Evolutionary conservation across 2,797 vertebrate species (phyloP), one percentile per base, ranked within the genome.

Genomic region (Typhlichthys subterraneus): DNA sequence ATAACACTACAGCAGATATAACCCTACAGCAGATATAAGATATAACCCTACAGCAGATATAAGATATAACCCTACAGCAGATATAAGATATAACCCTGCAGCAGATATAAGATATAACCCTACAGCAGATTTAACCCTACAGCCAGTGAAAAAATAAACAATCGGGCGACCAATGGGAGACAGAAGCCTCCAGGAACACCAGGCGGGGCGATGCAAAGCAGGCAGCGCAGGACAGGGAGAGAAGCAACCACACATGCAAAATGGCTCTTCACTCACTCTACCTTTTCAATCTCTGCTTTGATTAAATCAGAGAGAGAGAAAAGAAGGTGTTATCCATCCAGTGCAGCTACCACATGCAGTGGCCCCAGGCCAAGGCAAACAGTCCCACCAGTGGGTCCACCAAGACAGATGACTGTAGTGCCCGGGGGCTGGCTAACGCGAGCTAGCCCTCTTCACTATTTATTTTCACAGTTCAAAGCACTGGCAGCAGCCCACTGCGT

Each of bases 391-490:
- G 91, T 93, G 88, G 85, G 89, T 92, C 86, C 91, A 92, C 91
- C 87, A 92, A 94, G 93, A 93, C 91, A 91, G 95, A 95, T 85
- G 89, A 91, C 89, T 79, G 59, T 69, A 82, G 87, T 89, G 90
- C 91, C 88, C 71, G 56, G 87, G 85, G 88, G 75, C 91, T 88
- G 82, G 83, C 94, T 91, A 91, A 91, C 90, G 92, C 90, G 92
- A 92, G 93, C 83, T 89, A 78, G 86, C 91, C 88, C 91, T 92
- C 92, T 94, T 93, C 92, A 86, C 85, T 94, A 89, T 95, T 96
- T 96, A 94, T 95, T 94, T 95, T 94, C 91, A 80, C 82, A 94
- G 94, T 96, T 97, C 94, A 98, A 96, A 97, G 95, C 77, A 61
- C 92, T 95, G 94, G 95, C 94, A 94, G 84, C 67, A 71, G 85